Conservation (phyloP, 2,113 vertebrate genomes). For the Paradisaea rubra region DNA sequence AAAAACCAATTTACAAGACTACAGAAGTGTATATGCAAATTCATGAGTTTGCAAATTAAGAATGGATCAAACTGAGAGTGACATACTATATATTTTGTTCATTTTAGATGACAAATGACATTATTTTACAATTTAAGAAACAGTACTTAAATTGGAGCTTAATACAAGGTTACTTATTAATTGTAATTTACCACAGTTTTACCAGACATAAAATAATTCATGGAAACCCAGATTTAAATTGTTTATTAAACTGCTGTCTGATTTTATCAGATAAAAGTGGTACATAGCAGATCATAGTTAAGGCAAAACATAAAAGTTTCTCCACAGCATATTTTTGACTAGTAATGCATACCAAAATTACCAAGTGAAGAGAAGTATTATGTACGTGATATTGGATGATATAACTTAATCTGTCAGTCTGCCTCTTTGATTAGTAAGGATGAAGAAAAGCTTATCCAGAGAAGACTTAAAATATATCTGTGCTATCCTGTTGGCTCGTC, state of each 20-base stretch:
- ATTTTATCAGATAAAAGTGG: neutral
- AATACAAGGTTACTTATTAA: neutral
- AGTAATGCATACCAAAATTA: neutral
- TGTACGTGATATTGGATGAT: neutral
- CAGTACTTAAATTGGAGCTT: neutral
- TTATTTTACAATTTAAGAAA: neutral
- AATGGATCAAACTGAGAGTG: neutral
- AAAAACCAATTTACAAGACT: neutral
- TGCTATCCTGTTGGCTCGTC: neutral
- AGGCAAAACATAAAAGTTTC: neutral
- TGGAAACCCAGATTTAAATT: neutral
- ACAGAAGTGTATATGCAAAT: neutral
- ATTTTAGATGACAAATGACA: neutral
- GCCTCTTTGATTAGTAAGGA: neutral
- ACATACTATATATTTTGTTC: neutral
- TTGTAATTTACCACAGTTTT: neutral
- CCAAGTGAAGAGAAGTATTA: neutral
- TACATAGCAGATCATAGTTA: neutral
- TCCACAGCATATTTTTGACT: neutral
- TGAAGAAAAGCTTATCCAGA: neutral
- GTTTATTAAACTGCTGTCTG: neutral
- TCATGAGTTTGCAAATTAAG: neutral
- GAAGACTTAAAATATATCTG: neutral
- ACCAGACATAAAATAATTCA: neutral
- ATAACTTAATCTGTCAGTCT: neutral